Conservation (phyloP, 2,888 invertebrate genomes). For the Epinotia nisella region DNA sequence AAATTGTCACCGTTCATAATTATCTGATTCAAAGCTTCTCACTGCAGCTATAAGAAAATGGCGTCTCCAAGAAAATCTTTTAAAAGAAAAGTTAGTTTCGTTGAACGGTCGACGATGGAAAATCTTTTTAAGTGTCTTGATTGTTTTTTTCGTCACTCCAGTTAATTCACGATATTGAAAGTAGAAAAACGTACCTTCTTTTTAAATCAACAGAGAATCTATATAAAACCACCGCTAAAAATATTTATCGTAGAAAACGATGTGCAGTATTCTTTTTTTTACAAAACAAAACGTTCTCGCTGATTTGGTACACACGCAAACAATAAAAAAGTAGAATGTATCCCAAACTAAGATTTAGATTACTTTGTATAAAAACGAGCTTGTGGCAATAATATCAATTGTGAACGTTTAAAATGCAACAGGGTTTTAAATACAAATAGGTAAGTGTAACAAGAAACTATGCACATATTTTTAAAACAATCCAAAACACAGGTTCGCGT, state of each 20-base stretch:
- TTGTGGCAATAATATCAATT: neutral
- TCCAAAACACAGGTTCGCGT: constrained; percentile 54
- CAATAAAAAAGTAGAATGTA: no score
- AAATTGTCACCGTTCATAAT: constrained; percentile 27
- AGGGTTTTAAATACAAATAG: no score
- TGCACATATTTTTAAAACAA: constrained; percentile 53
- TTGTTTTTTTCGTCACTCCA: constrained; percentile 17
- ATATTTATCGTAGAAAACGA: neutral
- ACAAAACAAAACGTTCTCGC: neutral
- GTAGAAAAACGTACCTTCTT: neutral
- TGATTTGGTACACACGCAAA: no score
- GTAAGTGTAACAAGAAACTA: constrained; percentile 5
- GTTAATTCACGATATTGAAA: constrained; percentile 8
- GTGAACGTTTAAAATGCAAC: neutral
- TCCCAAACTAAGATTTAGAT: no score
- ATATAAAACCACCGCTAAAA: neutral
- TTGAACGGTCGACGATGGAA: neutral
- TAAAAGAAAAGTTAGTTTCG: constrained; percentile 19
- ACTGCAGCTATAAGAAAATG: constrained; percentile 22
- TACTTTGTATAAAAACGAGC: neutral
- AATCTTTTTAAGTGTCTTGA: constrained; percentile 28
- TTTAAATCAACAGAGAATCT: neutral
- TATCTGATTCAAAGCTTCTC: constrained; percentile 33
- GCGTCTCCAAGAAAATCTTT: constrained; percentile 15
- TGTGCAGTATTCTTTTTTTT: neutral